Evolutionary conservation across 2,113 vertebrate species (phyloP).

Genomic region (Patagioenas fasciata): DNA sequence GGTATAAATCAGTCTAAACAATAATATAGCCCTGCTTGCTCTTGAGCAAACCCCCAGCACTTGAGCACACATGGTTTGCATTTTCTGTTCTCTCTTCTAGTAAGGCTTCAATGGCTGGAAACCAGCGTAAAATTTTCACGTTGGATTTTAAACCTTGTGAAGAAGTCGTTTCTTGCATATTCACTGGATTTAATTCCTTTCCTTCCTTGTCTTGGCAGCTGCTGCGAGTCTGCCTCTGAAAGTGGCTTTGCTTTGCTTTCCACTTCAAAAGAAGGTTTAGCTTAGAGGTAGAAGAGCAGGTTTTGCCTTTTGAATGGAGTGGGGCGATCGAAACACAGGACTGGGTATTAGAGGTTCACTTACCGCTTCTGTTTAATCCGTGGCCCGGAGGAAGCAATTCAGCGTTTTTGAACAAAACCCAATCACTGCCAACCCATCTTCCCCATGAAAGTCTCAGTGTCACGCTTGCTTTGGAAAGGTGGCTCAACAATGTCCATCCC

Average conservation of each 20-base stretch:
- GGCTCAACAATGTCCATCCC: background rate
- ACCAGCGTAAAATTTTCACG: conserved; percentile 34
- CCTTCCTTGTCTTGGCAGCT: conserved; percentile 33
- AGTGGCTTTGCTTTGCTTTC: background rate
- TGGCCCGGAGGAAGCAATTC: conserved; percentile 2
- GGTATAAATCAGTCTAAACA: conserved; percentile 56
- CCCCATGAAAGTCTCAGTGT: background rate
- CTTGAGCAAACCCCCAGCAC: conserved; percentile 46
- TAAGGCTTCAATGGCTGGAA: conserved; percentile 52
- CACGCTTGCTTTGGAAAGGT: background rate
- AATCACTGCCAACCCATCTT: background rate
- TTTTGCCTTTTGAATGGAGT: background rate
- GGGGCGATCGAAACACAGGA: background rate
- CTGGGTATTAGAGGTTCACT: background rate
- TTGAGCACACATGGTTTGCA: conserved; percentile 40
- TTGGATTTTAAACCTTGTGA: conserved; percentile 39
- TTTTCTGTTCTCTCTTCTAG: conserved; percentile 52
- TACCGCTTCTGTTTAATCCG: background rate
- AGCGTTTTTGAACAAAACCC: background rate
- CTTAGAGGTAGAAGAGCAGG: background rate
- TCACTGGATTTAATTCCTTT: conserved; percentile 29
- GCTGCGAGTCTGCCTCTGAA: background rate
- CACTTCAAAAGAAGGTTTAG: conserved; percentile 11
- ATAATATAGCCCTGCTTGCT: conserved; percentile 42
- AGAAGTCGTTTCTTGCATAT: conserved; percentile 44